Evolutionary conservation across 2,113 vertebrate genomes (phyloP), one percentile per base, ranked within the genome.

Genomic region (Leiothrix lutea): DNA sequence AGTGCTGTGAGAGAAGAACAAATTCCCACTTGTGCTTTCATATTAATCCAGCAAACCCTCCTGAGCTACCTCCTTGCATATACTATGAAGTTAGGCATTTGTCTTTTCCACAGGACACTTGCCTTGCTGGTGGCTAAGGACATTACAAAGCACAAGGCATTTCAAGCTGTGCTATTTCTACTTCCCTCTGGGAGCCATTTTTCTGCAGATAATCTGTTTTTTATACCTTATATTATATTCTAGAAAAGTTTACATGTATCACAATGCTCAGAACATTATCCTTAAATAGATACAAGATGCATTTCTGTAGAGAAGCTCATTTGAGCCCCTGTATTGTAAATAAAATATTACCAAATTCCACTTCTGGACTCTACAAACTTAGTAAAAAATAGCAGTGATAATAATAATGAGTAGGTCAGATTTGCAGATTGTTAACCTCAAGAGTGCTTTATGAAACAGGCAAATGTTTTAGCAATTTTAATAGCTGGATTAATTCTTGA

Each of bases 61-160:
- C 50, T 66, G 77, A 10, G 45, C 61, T 79, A 50, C 50, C 50
- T 89, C 23, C 60, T 72, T 60, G 44, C 57, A 57, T 66, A 58
- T 29, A 48, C 78, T 72, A 79, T 69, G 48, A 87, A 94, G 71
- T 62, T 45, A 87, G 42, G 35, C 87, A 91, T 95, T 92, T 89
- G 70, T 91, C 78, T 86, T 75, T 96, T 95, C 85, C 84, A 94
- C 38, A 91, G 80, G 89, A 94, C 58, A 35, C 45, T 91, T 53
- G 66, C 91, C 70, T 94, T 80, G 84, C 78, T 95, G 78, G 81
- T 92, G 78, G 80, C 62, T 95, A 91, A 95, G 81, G 84, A 90
- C 70, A 75, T 89, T 85, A 75, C 45, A 85, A 82, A 95, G 80
- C 50, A 80, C 50, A 73, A 87, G 61, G 19, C 58, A 7, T 77